Conservation (phyloP, 2,888 invertebrate genomes). For the Apamea sordens region DNA sequence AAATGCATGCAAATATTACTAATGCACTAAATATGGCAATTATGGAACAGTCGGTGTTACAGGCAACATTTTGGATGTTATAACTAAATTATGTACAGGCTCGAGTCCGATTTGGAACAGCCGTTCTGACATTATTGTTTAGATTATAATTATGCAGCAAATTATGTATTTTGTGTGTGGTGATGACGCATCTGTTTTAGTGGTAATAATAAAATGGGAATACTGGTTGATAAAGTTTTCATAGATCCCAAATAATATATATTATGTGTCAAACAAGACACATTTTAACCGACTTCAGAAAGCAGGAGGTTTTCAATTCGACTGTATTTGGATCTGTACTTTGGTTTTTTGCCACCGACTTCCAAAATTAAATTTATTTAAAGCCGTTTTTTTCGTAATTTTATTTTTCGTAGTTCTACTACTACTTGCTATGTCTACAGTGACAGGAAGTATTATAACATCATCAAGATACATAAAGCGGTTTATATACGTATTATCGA, state of each 20-base stretch:
- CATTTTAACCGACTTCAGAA: not conserved
- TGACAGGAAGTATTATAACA: too few relatives aligned
- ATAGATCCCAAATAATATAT: not conserved
- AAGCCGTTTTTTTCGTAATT: too few relatives aligned
- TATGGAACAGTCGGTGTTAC: slow-evolving; percentile 47
- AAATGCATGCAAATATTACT: slow-evolving; percentile 62
- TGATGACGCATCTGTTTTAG: slow-evolving; percentile 1
- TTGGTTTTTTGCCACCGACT: too few relatives aligned
- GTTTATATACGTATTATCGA: too few relatives aligned
- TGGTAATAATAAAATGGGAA: not conserved
- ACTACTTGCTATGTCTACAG: too few relatives aligned
- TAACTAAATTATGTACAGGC: slow-evolving; percentile 57
- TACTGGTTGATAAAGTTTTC: not conserved
- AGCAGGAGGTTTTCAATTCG: not conserved
- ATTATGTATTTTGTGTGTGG: not conserved
- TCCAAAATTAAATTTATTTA: too few relatives aligned
- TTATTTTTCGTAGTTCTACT: too few relatives aligned
- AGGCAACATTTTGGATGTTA: slow-evolving; percentile 44
- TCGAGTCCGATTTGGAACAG: slow-evolving; percentile 44
- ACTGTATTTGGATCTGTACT: not conserved
- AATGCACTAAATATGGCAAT: slow-evolving; percentile 62
- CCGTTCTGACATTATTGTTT: slow-evolving; percentile 35
- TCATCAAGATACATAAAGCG: too few relatives aligned
- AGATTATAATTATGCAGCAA: slow-evolving; percentile 28
- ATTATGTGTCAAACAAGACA: not conserved